Evolutionary conservation across 2,113 vertebrate genomes (phyloP), one percentile per base, ranked within the genome.

Genomic region (Glaucomys volans): DNA sequence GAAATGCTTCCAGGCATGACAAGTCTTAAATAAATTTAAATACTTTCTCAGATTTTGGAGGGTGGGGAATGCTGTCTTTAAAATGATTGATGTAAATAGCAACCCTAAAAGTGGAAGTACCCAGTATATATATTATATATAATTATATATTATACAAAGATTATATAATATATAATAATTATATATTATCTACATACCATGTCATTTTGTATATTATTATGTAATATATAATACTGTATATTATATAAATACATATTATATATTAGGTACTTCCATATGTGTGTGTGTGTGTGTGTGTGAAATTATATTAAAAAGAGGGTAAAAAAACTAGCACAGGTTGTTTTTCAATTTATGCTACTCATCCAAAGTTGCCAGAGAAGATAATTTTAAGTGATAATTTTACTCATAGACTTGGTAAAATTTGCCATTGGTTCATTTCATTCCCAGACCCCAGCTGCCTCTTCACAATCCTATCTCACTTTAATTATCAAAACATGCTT

Each of bases 1-100:
- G 93, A 88, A 79, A 91, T 97, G 83, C 80, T 97, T 96, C 84
- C 85, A 59, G 96, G 77, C 50, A 14, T 50, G 66, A 57, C n/a
- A 82, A 86, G 35, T 89, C 57, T 88, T 85, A 85, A 90, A 93
- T 57, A 85, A 94, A 79, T 72, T 16, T n/a, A 8, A 42, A 76
- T 11, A 47, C 35, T 84, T 95, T 64, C 96, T 97, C 72, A 84
- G 69, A 95, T 96, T 96, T 75, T 64, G 22, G 2, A 87, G 76
- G 18, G 26, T 26, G 18, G n/a, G 3, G 35, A 74, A 26, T 32
- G 1, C 54, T 59, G 5, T 75, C 67, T 89, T 95, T 89, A 74
- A 59, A 90, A 74, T 24, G 54, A 67, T 76, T 57, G 74, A 76
- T 95, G 88, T 72, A 85, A 90, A 83, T 17, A 86, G 42, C 69